Conservation (phyloP, 1,140 invertebrate species). For the Apis mellifera region DNA sequence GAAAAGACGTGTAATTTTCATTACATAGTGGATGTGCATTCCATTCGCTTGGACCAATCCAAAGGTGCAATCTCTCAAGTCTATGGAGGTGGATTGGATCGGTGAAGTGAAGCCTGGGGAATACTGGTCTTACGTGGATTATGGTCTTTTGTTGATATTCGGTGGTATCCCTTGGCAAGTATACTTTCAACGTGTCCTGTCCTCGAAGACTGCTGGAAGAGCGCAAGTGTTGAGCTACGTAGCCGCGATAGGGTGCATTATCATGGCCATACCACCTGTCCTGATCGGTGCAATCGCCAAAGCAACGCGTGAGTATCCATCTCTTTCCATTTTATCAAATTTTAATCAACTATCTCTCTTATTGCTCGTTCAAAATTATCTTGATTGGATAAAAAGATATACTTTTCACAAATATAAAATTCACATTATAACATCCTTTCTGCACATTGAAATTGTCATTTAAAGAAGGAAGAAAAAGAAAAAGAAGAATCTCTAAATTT, state of each 20-base stretch:
- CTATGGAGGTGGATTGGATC: conserved; percentile 95
- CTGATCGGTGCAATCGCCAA: conserved; percentile 98
- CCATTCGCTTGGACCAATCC: conserved; percentile 96
- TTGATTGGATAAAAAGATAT: too few species aligned
- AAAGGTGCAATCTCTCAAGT: conserved; percentile 89
- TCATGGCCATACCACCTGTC: conserved; percentile 98
- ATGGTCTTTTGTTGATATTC: conserved; percentile 94
- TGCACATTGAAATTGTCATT: too few species aligned
- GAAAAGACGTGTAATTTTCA: background rate
- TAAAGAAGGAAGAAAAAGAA: too few species aligned
- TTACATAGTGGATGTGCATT: conserved; percentile 94
- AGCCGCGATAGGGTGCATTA: conserved; percentile 95
- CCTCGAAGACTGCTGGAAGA: conserved; percentile 94
- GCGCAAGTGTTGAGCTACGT: conserved; percentile 98
- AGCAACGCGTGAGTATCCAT: conserved; percentile 89
- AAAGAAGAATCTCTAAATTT: too few species aligned
- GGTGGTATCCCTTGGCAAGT: conserved; percentile 99
- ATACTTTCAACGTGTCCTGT: conserved; percentile 98
- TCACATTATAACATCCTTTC: too few species aligned
- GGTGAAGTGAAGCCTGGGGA: conserved; percentile 88
- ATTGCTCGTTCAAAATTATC: too few species aligned
- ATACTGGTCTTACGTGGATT: conserved; percentile 94
- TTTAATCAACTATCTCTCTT: too few species aligned
- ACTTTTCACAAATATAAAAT: too few species aligned
- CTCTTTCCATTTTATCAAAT: background rate